Conservation (phyloP, 2,888 invertebrate genomes). For the Sabatieria punctata region DNA sequence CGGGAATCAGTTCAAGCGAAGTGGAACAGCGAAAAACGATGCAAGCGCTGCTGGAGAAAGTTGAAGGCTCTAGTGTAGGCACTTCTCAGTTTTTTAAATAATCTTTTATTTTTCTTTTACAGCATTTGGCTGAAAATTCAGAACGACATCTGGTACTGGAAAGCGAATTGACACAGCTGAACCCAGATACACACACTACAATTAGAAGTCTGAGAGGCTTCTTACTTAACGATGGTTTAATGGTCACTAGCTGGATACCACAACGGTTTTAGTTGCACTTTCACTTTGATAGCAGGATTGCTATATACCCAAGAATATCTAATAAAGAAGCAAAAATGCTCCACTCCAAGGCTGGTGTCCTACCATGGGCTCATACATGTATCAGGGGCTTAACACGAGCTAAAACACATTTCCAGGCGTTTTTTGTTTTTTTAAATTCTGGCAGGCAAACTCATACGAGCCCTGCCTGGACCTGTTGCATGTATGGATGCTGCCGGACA, state of each 20-base stretch:
- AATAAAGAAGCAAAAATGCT: too few relatives aligned
- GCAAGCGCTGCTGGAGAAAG: slow-evolving; percentile 58
- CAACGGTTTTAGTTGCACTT: too few relatives aligned
- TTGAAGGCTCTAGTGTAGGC: slow-evolving; percentile 62
- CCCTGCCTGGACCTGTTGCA: too few relatives aligned
- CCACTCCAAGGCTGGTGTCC: too few relatives aligned
- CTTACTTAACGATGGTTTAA: slow-evolving; percentile 74
- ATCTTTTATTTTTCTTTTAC: not conserved
- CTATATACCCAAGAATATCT: too few relatives aligned
- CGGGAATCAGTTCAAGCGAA: not conserved
- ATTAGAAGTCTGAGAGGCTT: slow-evolving; percentile 75
- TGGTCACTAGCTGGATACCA: slow-evolving; percentile 64
- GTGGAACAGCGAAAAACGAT: slow-evolving; percentile 38
- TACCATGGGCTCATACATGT: too few relatives aligned
- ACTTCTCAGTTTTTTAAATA: not conserved
- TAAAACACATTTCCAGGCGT: too few relatives aligned
- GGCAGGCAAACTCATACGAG: too few relatives aligned
- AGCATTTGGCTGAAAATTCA: slow-evolving; percentile 43
- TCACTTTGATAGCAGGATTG: too few relatives aligned
- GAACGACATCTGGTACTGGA: slow-evolving; percentile 65
- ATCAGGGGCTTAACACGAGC: too few relatives aligned
- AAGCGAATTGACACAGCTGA: slow-evolving; percentile 74
- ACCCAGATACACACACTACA: slow-evolving; percentile 54
- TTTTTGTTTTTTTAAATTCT: too few relatives aligned
- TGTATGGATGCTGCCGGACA: too few relatives aligned